Conservation (phyloP, 2,113 vertebrate genomes). For the Nycticebus coucang region DNA sequence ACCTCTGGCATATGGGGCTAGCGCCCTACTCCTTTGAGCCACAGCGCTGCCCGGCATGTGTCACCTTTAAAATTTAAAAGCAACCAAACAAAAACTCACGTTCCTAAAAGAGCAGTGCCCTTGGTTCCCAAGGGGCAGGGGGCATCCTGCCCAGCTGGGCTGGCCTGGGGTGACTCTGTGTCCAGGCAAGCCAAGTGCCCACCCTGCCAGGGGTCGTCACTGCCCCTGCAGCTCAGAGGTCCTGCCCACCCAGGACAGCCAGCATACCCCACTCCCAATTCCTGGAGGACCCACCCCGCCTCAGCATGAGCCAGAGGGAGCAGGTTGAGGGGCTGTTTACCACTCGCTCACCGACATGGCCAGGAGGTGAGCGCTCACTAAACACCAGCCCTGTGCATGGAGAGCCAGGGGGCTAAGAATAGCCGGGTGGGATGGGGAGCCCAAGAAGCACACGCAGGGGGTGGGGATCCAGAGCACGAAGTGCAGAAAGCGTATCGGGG, state of each 20-base stretch:
- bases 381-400: rapidly evolving
- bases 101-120: not conserved
- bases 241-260: not conserved
- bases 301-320: not conserved
- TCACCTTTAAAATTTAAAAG: not conserved
- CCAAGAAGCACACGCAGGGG: not conserved
- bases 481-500: not conserved
- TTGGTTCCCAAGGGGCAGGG: not conserved
- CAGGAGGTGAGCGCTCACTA: rapidly evolving
- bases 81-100: not conserved
- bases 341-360: too few species aligned
- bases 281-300: not conserved
- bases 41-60: too few species aligned
- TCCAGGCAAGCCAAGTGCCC: not conserved
- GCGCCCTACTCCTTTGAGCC: too few species aligned
- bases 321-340: rapidly evolving
- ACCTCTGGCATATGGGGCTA: too few species aligned
- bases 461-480: rapidly evolving
- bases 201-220: not conserved
- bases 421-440: not conserved
- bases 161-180: rapidly evolving
- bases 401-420: not conserved
- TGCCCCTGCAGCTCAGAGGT: not conserved
- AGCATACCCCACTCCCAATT: not conserved
- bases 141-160: not conserved